These are phyloP conservation scores for Amblyraja radiata DNA, from an alignment of 2,797 vertebrate species.

Conservation along the genomic window DNA sequence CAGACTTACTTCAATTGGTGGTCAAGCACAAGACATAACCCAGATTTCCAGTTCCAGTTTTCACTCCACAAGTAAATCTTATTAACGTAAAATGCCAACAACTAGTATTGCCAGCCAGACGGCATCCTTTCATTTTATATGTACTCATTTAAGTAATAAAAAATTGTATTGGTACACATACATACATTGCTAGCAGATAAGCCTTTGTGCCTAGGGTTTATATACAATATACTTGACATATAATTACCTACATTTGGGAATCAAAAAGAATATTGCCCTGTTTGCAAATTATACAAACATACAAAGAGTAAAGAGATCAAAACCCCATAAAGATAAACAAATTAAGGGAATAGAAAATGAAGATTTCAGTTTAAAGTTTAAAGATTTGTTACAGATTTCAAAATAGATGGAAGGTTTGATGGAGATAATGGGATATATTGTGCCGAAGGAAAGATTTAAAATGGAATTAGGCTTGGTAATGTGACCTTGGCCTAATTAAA, in stretches of 20 bases:
- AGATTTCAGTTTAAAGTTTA: not conserved
- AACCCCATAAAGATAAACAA: not conserved
- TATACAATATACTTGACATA: not conserved
- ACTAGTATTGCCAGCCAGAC: not conserved
- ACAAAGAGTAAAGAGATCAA: not conserved
- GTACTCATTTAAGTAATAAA: not conserved
- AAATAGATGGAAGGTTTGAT: not conserved
- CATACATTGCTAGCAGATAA: not conserved
- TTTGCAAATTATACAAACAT: not conserved
- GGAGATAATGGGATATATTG: not conserved
- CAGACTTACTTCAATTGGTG: not conserved
- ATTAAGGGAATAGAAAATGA: not conserved
- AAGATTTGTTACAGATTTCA: not conserved
- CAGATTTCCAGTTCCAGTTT: not conserved
- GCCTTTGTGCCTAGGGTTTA: not conserved
- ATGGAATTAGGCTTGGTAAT: not conserved
- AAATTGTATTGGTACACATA: not conserved
- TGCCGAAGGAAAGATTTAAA: not conserved
- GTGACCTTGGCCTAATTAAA: not conserved
- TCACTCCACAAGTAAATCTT: not conserved
- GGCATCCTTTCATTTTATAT: not conserved
- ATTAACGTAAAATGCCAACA: not conserved
- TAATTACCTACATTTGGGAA: not conserved
- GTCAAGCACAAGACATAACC: not conserved
- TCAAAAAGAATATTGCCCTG: not conserved